A percentile compares a stretch with the other conserved stretches of the same genome.
Evolutionary conservation across 37 sponge, comb jelly and placozoan species (phyloP).

Genomic region (Spongia lamella): DNA sequence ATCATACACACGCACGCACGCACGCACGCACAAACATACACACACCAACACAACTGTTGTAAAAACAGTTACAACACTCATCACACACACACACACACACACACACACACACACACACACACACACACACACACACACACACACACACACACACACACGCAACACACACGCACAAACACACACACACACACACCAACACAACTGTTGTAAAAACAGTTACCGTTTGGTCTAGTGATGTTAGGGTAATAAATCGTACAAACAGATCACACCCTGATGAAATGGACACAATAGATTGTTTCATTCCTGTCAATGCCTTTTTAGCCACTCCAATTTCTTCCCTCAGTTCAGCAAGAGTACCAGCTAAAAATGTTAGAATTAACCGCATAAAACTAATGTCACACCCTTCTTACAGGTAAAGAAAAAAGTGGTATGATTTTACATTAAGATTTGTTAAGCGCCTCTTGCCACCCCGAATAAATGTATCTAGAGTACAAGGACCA

Average conservation of each 20-base stretch:
- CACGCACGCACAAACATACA: too few relatives aligned
- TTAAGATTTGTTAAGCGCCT: neutral
- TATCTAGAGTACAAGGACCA: too few relatives aligned
- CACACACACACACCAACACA: too few relatives aligned
- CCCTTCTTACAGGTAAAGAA: too few relatives aligned
- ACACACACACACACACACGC: too few relatives aligned
- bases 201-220: conserved; percentile 7
- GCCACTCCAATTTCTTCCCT: conserved; percentile 73
- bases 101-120: too few relatives aligned
- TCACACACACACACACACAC: too few relatives aligned
- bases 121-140: too few relatives aligned
- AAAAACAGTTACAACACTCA: neutral
- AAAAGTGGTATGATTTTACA: neutral
- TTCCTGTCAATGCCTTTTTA: conserved; percentile 48
- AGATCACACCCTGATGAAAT: conserved; percentile 98
- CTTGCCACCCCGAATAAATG: neutral
- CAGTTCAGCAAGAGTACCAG: conserved; percentile 71
- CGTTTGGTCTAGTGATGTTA: conserved; percentile 76
- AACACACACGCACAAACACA: too few relatives aligned
- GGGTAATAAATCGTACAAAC: conserved; percentile 96
- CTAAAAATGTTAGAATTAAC: conserved; percentile 29
- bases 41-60: too few relatives aligned
- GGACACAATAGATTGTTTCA: conserved; percentile 68
- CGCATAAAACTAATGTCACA: neutral
- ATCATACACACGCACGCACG: too few relatives aligned